phyloP scores from a whole-genome alignment of 2,797 vertebrate genomes.

The Danio kyathit region DNA sequence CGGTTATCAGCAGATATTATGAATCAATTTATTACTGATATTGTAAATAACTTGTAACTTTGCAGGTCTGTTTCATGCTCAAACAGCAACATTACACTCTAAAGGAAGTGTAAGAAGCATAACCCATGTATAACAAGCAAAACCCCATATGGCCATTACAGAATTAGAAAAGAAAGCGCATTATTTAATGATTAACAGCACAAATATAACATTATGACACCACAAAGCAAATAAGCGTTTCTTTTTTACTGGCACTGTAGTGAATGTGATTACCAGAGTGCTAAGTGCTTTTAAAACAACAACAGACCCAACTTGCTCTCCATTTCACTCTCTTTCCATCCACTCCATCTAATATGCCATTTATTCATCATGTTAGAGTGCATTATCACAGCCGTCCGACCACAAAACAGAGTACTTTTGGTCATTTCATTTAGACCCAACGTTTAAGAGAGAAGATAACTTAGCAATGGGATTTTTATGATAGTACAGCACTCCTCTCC shows the following conservation, averaged over 20 bases:
- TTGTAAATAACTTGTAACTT: too few species aligned
- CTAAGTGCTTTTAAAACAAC: conserved; percentile 28
- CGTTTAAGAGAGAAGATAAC: conserved; percentile 39
- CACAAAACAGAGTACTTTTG: conserved; percentile 49
- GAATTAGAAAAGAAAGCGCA: neutral
- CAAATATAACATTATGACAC: neutral
- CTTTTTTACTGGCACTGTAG: neutral
- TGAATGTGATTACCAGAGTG: neutral
- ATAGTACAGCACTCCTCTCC: conserved; percentile 41
- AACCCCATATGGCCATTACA: neutral
- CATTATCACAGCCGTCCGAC: conserved; percentile 52
- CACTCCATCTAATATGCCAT: conserved; percentile 36
- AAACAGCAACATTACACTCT: too few species aligned
- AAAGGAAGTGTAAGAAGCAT: neutral
- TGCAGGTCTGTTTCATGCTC: too few species aligned
- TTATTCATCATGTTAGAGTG: conserved; percentile 48
- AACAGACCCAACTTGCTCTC: neutral
- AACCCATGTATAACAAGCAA: too few species aligned
- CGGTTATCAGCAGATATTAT: too few species aligned
- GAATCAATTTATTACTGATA: too few species aligned
- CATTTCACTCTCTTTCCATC: neutral
- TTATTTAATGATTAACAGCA: neutral
- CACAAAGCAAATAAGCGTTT: neutral
- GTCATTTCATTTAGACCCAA: conserved; percentile 53
- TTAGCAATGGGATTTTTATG: conserved; percentile 49